Evolutionary conservation across 1,140 invertebrate genomes (phyloP), one percentile per base, ranked within the genome.

Genomic region (Drosophila albomicans): DNA sequence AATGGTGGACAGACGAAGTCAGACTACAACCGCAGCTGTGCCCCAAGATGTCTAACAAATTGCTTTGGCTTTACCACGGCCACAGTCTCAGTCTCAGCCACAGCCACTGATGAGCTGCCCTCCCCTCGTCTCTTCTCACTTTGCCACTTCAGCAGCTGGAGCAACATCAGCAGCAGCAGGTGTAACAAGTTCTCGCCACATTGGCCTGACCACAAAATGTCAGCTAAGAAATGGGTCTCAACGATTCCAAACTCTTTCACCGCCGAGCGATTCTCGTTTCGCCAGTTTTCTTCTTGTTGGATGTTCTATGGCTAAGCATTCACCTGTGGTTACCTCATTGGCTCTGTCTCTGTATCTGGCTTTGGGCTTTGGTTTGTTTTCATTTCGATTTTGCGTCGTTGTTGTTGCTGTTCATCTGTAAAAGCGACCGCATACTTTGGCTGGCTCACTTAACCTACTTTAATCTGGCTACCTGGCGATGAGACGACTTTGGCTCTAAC

Each of bases 131-230:
- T 7, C 2, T 16, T 15, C 38, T 72, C 48, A 43, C 61, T 48
- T 35, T 28, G 67, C 20, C 62, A 32, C 72, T 52, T 52, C n/a
- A 68, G 62, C 68, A 41, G 57, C 32, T 13, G 25, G 6, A 32
- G 48, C 57, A 57, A 56, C 68, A 79, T 78, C 85, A 89, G 85
- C 57, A 57, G 61, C 68, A 79, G 81, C 85, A 89, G 85, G 85
- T 89, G 85, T 89, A 89, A 89, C 85, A 89, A 89, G 85, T 89
- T 89, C 85, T 89, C 48, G 81, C 78, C 72, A 54, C 64, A 88
- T 80, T 88, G 73, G 65, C 67, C 68, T 66, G 80, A 78, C 85
- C 85, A 79, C 85, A 84, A 84, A 89, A 82, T 88, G 85, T 78
- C 81, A 89, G 85, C 49, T 7, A 49, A 67, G 78, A 71, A 88